Conservation (phyloP, 1,140 invertebrate genomes). For the Rhynchophorus ferrugineus region DNA sequence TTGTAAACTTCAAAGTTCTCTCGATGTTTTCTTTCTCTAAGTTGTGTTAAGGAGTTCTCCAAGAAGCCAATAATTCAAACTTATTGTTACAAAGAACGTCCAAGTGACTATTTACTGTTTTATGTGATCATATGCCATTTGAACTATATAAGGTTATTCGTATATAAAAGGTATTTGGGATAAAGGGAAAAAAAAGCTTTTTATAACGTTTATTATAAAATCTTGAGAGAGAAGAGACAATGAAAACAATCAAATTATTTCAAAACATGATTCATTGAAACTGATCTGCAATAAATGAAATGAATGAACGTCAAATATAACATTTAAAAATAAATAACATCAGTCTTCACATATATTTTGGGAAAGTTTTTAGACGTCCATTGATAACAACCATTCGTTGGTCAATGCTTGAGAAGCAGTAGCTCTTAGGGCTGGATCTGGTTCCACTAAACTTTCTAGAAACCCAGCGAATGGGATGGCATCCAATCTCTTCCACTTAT, state of each 20-base stretch:
- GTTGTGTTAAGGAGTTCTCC: too few relatives aligned
- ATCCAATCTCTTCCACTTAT: slow-evolving; percentile 80
- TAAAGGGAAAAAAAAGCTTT: neutral
- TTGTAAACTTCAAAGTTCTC: too few relatives aligned
- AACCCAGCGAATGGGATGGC: slow-evolving; percentile 88
- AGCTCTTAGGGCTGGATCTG: slow-evolving; percentile 81
- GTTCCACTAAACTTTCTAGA: slow-evolving; percentile 87
- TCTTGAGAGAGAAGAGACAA: slow-evolving; percentile 9
- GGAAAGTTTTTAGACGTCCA: slow-evolving; percentile 12
- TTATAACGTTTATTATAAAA: slow-evolving; percentile 14
- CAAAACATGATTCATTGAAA: slow-evolving; percentile 5
- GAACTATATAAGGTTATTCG: too few relatives aligned
- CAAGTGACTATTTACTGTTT: too few relatives aligned
- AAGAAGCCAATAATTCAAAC: too few relatives aligned
- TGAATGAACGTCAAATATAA: slow-evolving; percentile 10
- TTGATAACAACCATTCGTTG: slow-evolving; percentile 71
- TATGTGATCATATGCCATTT: too few relatives aligned
- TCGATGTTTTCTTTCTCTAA: too few relatives aligned
- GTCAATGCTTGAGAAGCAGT: slow-evolving; percentile 87
- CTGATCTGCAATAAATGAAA: neutral
- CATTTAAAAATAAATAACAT: slow-evolving; percentile 13
- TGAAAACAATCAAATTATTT: slow-evolving; percentile 5
- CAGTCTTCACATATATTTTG: slow-evolving; percentile 15
- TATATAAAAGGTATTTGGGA: too few relatives aligned
- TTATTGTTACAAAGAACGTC: too few relatives aligned